Evolutionary conservation across 2,113 vertebrate species (phyloP).

Genomic region (Macroglossus sobrinus): DNA sequence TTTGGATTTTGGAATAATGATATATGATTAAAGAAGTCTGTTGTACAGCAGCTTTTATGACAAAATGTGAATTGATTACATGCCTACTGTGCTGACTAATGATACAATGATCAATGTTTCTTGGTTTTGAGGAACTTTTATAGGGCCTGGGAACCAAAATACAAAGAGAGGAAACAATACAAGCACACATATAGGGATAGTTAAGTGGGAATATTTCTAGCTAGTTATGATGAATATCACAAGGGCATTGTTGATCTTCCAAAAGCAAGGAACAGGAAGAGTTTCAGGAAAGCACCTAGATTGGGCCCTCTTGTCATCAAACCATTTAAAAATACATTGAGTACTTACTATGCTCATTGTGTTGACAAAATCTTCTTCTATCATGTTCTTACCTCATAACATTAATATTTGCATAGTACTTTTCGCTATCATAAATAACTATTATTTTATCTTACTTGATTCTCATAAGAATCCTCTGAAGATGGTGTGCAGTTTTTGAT

Average conservation of each 20-base stretch:
- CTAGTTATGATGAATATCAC: background rate
- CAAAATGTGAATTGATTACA: slow-evolving; percentile 18
- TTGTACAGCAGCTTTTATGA: background rate
- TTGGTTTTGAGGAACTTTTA: slow-evolving; percentile 35
- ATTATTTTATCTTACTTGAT: background rate
- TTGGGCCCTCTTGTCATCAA: background rate
- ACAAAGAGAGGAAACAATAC: background rate
- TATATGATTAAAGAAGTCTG: background rate
- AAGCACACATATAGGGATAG: background rate
- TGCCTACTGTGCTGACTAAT: background rate
- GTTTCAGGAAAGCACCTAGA: background rate
- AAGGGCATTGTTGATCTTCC: background rate
- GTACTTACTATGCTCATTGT: background rate
- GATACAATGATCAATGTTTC: background rate
- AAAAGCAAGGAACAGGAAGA: background rate
- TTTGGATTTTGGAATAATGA: slow-evolving; percentile 40
- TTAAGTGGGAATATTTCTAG: background rate
- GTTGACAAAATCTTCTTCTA: background rate
- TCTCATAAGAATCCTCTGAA: background rate
- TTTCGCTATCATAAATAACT: background rate
- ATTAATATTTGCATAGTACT: background rate
- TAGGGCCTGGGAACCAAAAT: background rate
- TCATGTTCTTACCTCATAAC: background rate
- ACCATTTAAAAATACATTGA: background rate
- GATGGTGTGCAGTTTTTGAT: background rate